phyloP scores from a whole-genome alignment of 1,140 invertebrate genomes.

The honey bee (Apis mellifera) region DNA sequence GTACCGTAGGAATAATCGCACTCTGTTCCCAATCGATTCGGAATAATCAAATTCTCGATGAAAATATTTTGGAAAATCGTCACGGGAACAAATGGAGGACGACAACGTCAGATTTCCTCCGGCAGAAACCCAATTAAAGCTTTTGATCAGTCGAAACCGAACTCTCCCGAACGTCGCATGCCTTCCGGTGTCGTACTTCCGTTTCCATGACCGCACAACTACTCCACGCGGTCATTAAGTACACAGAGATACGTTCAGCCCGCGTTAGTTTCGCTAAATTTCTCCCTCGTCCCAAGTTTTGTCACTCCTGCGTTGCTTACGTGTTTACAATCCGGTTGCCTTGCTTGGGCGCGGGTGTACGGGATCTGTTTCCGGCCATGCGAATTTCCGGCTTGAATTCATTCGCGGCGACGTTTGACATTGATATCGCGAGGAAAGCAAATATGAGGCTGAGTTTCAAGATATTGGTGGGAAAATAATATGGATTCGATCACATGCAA shows the following conservation, averaged over 20 bases:
- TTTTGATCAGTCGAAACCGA: conserved; percentile 63
- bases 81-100: conserved; percentile 32
- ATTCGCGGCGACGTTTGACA: background rate
- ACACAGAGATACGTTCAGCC: conserved; percentile 14
- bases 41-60: conserved; percentile 32
- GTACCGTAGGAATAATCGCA: conserved; percentile 6
- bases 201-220: conserved; percentile 31
- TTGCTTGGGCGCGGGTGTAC: background rate
- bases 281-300: conserved; percentile 39
- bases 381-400: background rate
- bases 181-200: conserved; percentile 47
- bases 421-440: too few species aligned
- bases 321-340: background rate
- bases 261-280: conserved; percentile 45
- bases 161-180: conserved; percentile 29
- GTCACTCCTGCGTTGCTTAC: conserved; percentile 11
- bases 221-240: conserved; percentile 50
- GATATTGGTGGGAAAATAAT: too few species aligned
- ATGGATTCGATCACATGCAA: too few species aligned
- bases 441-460: too few species aligned
- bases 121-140: conserved; percentile 64
- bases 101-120: conserved; percentile 34
- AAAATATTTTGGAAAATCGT: conserved; percentile 16
- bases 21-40: background rate
- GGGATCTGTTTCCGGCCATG: background rate